Percentiles rank a stretch among this genome's conserved stretches.
Evolutionary conservation across 2,113 vertebrate species (phyloP).

Genomic region (Condylura cristata): DNA sequence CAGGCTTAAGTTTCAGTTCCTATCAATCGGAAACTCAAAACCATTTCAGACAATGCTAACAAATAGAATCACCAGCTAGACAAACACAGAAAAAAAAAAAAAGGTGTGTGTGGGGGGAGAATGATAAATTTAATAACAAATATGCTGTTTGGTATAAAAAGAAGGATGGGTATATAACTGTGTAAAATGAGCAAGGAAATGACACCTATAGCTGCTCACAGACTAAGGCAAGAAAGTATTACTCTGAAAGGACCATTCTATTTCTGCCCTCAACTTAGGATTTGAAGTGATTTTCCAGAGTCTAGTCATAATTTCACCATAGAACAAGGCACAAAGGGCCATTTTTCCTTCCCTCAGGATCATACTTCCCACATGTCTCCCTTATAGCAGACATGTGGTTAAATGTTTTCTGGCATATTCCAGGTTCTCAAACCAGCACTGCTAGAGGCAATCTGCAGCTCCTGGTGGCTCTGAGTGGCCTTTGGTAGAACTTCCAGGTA

Average conservation of each 20-base stretch:
- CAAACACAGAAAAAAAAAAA: conserved; percentile 9
- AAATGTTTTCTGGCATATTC: not conserved
- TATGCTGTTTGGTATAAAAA: not conserved
- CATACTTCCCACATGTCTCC: not conserved
- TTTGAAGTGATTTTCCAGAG: not conserved
- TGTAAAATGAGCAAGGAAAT: not conserved
- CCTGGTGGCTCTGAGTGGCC: not conserved
- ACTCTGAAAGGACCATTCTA: not conserved
- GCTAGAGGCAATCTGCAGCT: not conserved
- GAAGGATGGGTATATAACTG: not conserved
- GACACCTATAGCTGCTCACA: not conserved
- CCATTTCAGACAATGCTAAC: not conserved
- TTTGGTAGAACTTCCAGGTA: not conserved
- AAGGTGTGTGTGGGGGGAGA: not conserved
- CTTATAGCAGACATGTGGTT: not conserved
- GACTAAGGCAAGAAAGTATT: conserved; percentile 37
- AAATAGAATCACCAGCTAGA: not conserved
- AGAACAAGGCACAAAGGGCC: not conserved
- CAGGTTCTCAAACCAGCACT: not conserved
- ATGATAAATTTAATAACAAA: conserved; percentile 22
- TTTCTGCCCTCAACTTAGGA: conserved; percentile 4
- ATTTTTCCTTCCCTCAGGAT: not conserved
- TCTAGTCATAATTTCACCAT: not conserved
- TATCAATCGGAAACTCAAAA: conserved; percentile 24
- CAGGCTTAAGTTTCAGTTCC: not conserved